Conservation (phyloP, 2,888 invertebrate genomes). For the Ommatoiulus sabulosus region DNA sequence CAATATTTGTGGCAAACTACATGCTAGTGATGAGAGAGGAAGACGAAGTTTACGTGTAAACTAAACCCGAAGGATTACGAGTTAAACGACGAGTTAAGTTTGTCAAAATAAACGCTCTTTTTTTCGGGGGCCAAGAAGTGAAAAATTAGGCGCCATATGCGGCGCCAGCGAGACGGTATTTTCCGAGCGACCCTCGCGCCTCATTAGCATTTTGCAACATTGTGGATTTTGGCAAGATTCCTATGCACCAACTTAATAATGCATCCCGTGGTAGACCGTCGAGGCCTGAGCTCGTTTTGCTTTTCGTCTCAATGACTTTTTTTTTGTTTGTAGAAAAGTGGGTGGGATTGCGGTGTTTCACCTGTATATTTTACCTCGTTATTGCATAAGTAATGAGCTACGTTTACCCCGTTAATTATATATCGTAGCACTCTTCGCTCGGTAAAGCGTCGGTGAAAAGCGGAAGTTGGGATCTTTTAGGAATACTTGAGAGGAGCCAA, state of each 20-base stretch:
- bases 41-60: background rate
- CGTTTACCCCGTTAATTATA: background rate
- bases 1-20: conserved; percentile 28
- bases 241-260: background rate
- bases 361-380: background rate
- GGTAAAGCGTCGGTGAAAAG: background rate
- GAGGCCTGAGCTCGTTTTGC: background rate
- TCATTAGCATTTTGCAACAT: background rate
- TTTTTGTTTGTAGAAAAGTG: background rate
- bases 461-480: too few relatives aligned
- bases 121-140: background rate
- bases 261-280: background rate
- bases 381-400: background rate
- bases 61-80: conserved; percentile 20
- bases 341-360: background rate
- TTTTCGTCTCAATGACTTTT: background rate
- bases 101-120: conserved; percentile 15
- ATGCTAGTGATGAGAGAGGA: background rate
- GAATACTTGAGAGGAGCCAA: too few relatives aligned
- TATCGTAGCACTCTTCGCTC: background rate
- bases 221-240: conserved; percentile 17
- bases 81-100: conserved; percentile 43
- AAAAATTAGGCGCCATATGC: background rate
- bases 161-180: background rate
- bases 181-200: background rate